Evolutionary conservation across 2,797 vertebrate species (phyloP).

Genomic region (Melanotaenia boesemani): DNA sequence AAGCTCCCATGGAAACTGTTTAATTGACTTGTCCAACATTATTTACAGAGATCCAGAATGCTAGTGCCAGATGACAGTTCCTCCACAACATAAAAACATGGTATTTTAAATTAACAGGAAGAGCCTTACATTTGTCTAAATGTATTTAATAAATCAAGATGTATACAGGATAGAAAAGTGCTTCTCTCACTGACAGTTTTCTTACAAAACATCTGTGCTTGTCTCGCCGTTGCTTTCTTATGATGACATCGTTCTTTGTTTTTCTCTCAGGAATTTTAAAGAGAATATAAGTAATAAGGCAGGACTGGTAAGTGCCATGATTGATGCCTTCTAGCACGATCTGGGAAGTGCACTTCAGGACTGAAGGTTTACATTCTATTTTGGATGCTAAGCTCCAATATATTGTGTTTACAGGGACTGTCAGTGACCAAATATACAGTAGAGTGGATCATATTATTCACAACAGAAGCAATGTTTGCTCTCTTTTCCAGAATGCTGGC

Average conservation of each 20-base stretch:
- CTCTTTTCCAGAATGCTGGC: slow-evolving; percentile 16
- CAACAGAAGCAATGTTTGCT: slow-evolving; percentile 23
- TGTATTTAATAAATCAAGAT: slow-evolving; percentile 69
- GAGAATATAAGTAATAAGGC: slow-evolving; percentile 65
- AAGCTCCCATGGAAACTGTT: slow-evolving; percentile 75
- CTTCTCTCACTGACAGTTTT: slow-evolving; percentile 68
- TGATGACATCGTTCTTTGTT: slow-evolving; percentile 38
- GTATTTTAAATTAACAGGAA: slow-evolving; percentile 72
- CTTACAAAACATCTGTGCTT: slow-evolving; percentile 55
- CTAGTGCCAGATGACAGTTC: slow-evolving; percentile 70
- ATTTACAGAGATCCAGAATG: slow-evolving; percentile 81
- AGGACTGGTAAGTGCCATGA: slow-evolving; percentile 59
- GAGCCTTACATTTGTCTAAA: slow-evolving; percentile 59
- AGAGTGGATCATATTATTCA: slow-evolving; percentile 26
- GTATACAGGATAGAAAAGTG: slow-evolving; percentile 77
- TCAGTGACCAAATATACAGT: slow-evolving; percentile 19
- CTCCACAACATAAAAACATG: slow-evolving; percentile 60
- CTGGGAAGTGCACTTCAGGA: slow-evolving; percentile 73
- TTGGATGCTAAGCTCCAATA: slow-evolving; percentile 36
- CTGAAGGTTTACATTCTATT: slow-evolving; percentile 67
- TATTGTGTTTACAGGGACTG: slow-evolving; percentile 42
- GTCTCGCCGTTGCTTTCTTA: slow-evolving; percentile 25
- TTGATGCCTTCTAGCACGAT: slow-evolving; percentile 57
- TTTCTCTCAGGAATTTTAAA: slow-evolving; percentile 39
- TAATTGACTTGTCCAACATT: slow-evolving; percentile 78